These are phyloP conservation scores for Zosterops lateralis DNA, from an alignment of 2,113 vertebrate species.

Conservation along the genomic window DNA sequence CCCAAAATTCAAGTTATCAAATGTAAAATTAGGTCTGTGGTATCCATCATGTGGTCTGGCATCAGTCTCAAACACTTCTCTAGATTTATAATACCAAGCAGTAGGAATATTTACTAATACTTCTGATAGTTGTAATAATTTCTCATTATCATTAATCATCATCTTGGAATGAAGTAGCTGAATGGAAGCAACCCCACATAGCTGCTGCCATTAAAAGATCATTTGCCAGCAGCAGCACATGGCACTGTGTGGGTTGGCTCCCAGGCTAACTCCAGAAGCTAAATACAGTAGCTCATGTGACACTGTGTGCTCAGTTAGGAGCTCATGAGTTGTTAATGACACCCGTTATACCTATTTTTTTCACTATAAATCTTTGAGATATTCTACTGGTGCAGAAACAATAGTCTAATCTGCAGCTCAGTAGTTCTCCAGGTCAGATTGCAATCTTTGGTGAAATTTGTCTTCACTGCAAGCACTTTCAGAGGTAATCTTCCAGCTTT, in stretches of 20 bases:
- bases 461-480: constrained; percentile 27
- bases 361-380: background rate
- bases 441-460: background rate
- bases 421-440: constrained; percentile 56
- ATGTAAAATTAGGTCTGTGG: background rate
- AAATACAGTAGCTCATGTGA: background rate
- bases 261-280: background rate
- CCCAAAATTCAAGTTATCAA: background rate
- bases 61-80: background rate
- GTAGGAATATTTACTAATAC: constrained; percentile 36
- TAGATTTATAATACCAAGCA: constrained; percentile 20
- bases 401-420: constrained; percentile 63
- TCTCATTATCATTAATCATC: constrained; percentile 51
- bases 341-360: background rate
- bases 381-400: background rate
- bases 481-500: constrained; percentile 42
- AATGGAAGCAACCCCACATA: background rate
- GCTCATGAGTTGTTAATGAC: constrained; percentile 18
- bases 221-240: constrained; percentile 43
- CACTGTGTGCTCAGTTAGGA: background rate
- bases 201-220: constrained; percentile 56
- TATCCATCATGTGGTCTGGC: background rate
- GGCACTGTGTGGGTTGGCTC: constrained; percentile 23
- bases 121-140: constrained; percentile 23
- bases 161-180: constrained; percentile 18